Base-by-base conservation (phyloP, 2,888 invertebrate genomes). In the Amiota mariae region DNA sequence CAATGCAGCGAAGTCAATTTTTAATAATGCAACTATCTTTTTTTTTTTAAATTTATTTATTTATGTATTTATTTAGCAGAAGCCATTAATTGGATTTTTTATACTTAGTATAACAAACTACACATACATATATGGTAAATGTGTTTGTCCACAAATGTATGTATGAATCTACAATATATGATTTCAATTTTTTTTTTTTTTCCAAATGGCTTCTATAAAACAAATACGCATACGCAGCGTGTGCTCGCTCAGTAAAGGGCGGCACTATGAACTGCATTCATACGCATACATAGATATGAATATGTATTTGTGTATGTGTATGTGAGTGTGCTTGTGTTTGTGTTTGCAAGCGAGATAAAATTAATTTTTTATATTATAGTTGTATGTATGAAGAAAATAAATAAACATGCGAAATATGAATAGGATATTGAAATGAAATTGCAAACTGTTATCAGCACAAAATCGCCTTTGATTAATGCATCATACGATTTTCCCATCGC, bases 81-180 rank as follows among this genome's bases (percentile, higher is more conserved):
- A 75, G 79, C 75, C 77, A 80, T 80, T 84, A 84, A 84, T 83
- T 84, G 83, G 78, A 78, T 82, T 82, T 84, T 78, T 68, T 61
- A 48, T 75, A 74, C 71, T 36, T 36, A 36, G 36, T 36, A 36
- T 36, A 36, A 36, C 3, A 36, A 6, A 77, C n/a, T n/a, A n/a
- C n/a, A n/a, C n/a, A n/a, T n/a, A n/a, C n/a, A n/a, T n/a, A n/a
- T n/a, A n/a, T n/a, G n/a, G n/a, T 77, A 59, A 20, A 59, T 68
- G 68, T 64, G 66, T 71, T 71, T 68, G 36, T 36, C 36, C 36
- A 12, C 49, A 48, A 18, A 15, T 47, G 47, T 15, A 15, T 47
- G 47, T 15, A 36, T 11, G 24, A n/a, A n/a, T n/a, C n/a, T n/a
- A n/a, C n/a, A n/a, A n/a, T n/a, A n/a, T n/a, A n/a, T n/a, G n/a